Evolutionary conservation across 2,888 invertebrate genomes (phyloP).

Genomic region (Uloborus plumipes): DNA sequence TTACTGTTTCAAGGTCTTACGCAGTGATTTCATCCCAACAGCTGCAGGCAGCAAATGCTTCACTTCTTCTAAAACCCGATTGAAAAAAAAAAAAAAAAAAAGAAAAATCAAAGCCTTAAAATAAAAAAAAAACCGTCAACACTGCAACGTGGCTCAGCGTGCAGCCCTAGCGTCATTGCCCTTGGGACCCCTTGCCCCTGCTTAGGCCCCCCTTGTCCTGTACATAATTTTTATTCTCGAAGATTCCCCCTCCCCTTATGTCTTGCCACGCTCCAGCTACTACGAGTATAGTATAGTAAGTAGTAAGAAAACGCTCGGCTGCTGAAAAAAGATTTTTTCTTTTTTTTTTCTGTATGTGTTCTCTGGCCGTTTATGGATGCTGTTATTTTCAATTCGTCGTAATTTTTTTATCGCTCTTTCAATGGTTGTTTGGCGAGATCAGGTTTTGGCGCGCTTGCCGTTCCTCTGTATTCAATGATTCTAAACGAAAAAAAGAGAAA

Average conservation of each 20-base stretch:
- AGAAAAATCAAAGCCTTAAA: neutral
- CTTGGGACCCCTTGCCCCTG: constrained; percentile 47
- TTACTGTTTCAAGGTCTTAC: constrained; percentile 12
- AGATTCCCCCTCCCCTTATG: constrained; percentile 24
- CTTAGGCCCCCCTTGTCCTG: constrained; percentile 13
- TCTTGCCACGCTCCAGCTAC: constrained; percentile 56
- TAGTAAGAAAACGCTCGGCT: constrained; percentile 44
- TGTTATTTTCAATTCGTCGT: constrained; percentile 12
- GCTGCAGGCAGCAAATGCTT: constrained; percentile 24
- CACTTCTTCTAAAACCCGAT: neutral
- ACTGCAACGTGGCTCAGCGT: constrained; percentile 54
- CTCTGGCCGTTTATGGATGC: neutral
- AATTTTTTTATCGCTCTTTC: constrained; percentile 34
- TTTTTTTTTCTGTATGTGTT: constrained; percentile 22
- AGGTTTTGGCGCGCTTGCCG: constrained; percentile 36
- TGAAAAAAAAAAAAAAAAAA: constrained; percentile 3
- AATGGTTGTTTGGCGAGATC: constrained; percentile 24
- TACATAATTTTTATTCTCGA: constrained; percentile 32
- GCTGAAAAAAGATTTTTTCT: constrained; percentile 16
- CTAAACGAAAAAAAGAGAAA: no score
- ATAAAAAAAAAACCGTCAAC: constrained; percentile 51
- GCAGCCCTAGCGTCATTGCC: constrained; percentile 53
- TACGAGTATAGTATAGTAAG: constrained; percentile 48
- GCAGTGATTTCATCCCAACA: constrained; percentile 24
- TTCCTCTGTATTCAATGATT: no score